phyloP scores from a whole-genome alignment of 2,888 invertebrate species.

The Pegoplata infirma region DNA sequence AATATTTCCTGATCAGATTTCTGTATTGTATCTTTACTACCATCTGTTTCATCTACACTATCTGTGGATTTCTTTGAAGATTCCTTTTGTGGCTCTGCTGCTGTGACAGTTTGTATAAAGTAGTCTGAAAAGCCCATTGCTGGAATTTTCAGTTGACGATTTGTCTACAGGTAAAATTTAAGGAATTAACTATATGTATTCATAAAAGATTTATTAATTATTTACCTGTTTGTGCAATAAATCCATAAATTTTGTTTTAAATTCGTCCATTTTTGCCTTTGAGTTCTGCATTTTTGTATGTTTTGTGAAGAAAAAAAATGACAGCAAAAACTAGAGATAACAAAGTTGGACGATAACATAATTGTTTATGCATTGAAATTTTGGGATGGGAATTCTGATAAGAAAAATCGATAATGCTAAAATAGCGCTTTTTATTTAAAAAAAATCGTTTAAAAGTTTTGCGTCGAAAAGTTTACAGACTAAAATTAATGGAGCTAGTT shows the following conservation, averaged over 20 bases:
- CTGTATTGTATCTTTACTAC: slow-evolving; percentile 64
- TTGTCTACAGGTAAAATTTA: slow-evolving; percentile 66
- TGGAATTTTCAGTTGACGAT: slow-evolving; percentile 77
- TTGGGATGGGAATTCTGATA: slow-evolving; percentile 8
- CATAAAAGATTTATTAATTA: neutral
- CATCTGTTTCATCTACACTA: slow-evolving; percentile 49
- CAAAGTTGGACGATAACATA: neutral
- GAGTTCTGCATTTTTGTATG: slow-evolving; percentile 61
- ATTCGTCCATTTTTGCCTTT: slow-evolving; percentile 76
- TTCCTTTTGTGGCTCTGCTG: slow-evolving; percentile 66
- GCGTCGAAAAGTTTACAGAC: no score
- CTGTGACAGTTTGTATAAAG: slow-evolving; percentile 76
- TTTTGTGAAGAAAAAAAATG: slow-evolving; percentile 21
- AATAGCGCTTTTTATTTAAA: neutral
- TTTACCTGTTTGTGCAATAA: slow-evolving; percentile 77
- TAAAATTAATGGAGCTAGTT: no score
- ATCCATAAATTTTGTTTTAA: slow-evolving; percentile 77
- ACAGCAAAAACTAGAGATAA: slow-evolving; percentile 28
- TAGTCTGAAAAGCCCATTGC: slow-evolving; percentile 78
- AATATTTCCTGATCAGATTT: slow-evolving; percentile 77
- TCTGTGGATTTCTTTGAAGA: slow-evolving; percentile 28
- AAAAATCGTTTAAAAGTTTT: neutral
- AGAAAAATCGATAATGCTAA: neutral
- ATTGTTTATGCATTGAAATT: slow-evolving; percentile 3
- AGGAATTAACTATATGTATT: neutral